phyloP scores from a whole-genome alignment of 2,113 vertebrate genomes.

The Sinocyclocheilus maitianheensis region DNA sequence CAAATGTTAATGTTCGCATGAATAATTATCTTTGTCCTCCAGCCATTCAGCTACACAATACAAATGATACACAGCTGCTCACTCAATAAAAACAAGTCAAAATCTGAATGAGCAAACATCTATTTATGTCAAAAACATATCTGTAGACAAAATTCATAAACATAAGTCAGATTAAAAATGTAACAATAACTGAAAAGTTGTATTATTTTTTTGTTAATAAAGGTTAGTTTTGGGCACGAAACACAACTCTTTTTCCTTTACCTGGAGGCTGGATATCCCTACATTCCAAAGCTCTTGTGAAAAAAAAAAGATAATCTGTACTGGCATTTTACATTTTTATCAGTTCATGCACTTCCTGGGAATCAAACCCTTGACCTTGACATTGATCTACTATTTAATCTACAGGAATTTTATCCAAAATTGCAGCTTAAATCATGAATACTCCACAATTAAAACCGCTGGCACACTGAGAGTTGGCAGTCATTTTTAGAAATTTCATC shows the following conservation, averaged over 20 bases:
- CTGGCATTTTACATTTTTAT: not conserved
- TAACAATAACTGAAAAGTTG: not conserved
- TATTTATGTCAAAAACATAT: not conserved
- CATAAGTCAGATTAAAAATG: not conserved
- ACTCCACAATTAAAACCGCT: not conserved
- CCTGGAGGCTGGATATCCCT: not conserved
- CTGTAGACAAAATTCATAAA: not conserved
- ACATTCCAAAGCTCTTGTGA: not conserved
- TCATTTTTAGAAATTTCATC: not conserved
- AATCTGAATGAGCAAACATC: not conserved
- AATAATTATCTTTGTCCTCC: not conserved
- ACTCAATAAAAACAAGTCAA: not conserved
- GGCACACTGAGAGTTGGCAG: not conserved
- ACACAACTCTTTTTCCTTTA: not conserved
- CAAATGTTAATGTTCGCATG: not conserved
- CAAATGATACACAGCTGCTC: conserved; percentile 8
- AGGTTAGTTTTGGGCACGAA: not conserved
- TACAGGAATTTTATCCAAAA: too few relatives aligned
- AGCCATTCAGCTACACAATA: not conserved
- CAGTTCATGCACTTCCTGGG: too few relatives aligned
- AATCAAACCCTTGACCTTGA: too few relatives aligned
- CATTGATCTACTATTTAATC: too few relatives aligned
- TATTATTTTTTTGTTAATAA: too few relatives aligned
- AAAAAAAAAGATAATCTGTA: not conserved
- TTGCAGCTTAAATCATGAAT: not conserved